These are phyloP conservation scores for Athene cunicularia DNA, from an alignment of 2,113 vertebrate species.

Conservation along the genomic window DNA sequence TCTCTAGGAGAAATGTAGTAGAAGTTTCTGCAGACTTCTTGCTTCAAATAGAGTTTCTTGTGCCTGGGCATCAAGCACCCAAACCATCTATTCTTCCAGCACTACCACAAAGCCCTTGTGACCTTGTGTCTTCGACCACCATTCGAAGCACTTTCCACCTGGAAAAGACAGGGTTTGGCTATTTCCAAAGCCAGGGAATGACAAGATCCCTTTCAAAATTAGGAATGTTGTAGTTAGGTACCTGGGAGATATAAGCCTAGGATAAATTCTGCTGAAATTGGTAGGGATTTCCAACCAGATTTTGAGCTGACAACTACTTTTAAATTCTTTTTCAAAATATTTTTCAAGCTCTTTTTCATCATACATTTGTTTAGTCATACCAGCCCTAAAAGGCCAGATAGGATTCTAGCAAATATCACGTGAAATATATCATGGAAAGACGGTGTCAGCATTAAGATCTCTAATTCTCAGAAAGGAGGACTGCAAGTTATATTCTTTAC, in stretches of 20 bases:
- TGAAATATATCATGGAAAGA: neutral
- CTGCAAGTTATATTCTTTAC: neutral
- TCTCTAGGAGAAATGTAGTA: neutral
- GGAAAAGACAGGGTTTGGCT: neutral
- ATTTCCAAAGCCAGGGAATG: neutral
- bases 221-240: neutral
- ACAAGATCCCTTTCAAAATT: neutral
- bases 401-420: neutral
- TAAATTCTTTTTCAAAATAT: neutral
- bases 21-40: neutral
- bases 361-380: neutral
- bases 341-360: neutral
- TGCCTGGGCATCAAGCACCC: neutral
- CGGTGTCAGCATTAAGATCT: neutral
- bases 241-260: rapidly evolving
- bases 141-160: neutral
- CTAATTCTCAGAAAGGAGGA: neutral
- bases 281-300: neutral
- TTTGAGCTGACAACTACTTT: neutral
- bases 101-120: neutral
- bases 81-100: neutral
- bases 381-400: neutral
- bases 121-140: neutral
- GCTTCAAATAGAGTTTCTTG: neutral
- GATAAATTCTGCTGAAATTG: neutral